Conservation (phyloP, 2,797 vertebrate genomes). For the Echiichthys vipera region DNA sequence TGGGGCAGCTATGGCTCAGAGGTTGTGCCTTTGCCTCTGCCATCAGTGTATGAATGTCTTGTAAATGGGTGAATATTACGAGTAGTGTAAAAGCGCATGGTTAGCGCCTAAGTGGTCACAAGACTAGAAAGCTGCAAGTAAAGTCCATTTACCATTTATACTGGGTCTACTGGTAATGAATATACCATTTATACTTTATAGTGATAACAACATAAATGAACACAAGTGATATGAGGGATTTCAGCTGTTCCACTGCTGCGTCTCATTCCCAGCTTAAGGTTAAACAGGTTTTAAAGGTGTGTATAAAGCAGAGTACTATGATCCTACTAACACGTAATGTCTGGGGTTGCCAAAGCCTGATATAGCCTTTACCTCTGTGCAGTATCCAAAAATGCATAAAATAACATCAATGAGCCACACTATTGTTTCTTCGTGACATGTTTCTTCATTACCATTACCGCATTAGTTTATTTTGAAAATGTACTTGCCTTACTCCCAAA, state of each 20-base stretch:
- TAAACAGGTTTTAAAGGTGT: neutral
- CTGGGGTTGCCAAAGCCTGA: constrained; percentile 6
- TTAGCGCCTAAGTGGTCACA: too few species aligned
- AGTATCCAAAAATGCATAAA: constrained; percentile 16
- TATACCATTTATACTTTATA: too few species aligned
- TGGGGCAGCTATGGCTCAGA: too few species aligned
- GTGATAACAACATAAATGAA: too few species aligned
- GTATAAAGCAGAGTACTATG: neutral
- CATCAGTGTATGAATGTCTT: too few species aligned
- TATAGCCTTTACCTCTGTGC: neutral
- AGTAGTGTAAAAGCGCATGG: too few species aligned
- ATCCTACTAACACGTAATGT: too few species aligned
- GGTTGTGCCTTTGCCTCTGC: too few species aligned
- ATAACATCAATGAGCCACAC: constrained; percentile 7
- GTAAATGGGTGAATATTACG: too few species aligned
- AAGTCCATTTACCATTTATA: too few species aligned
- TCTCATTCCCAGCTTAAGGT: neutral
- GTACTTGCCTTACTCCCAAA: too few species aligned
- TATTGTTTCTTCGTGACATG: constrained; percentile 16
- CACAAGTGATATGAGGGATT: constrained; percentile 2
- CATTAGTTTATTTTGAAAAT: constrained; percentile 45
- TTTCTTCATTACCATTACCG: constrained; percentile 25
- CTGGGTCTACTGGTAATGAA: too few species aligned
- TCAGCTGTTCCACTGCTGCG: neutral
- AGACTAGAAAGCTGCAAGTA: neutral